Evolutionary conservation across 2,888 invertebrate species (phyloP), one percentile per base, ranked within the genome.

Genomic region (Orthonychiurus folsomi): DNA sequence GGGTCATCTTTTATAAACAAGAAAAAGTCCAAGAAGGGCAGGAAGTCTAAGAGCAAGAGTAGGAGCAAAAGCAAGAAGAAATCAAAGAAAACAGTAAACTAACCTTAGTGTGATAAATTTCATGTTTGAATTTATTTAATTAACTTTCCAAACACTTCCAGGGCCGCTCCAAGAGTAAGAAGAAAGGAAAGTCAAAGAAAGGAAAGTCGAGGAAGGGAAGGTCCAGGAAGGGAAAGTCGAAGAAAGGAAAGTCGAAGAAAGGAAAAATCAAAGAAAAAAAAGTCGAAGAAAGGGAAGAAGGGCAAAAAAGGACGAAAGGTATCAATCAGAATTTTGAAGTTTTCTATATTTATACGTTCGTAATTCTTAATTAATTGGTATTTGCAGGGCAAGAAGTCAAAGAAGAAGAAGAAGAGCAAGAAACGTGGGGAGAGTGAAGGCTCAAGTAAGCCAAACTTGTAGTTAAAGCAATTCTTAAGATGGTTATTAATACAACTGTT

Each of bases 61-160:
- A 56, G 56, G 24, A 56, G 25, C 21, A 37, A 37, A 37, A 37
- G 15, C 60, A 70, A 37, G 37, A 3, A 54, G 23, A 54, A 20
- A 24, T 12, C 3, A 12, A 20, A 54, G 25, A 21, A 54, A 54
- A 20, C 2, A 3, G 2, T 2, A 2, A 50, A 9, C 3, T 20
- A 2, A 50, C 12, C 9, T 3, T 3, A 3, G 12, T 50, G 2
- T 2, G 3, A 3, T 9, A 15, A 47, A 47, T 15, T 15, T 15
- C 48, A 47, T 47, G n/a, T n/a, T n/a, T n/a, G n/a, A n/a, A n/a
- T n/a, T n/a, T n/a, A n/a, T n/a, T n/a, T n/a, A n/a, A n/a, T n/a
- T n/a, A n/a, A n/a, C n/a, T n/a, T n/a, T n/a, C n/a, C n/a, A n/a
- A n/a, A n/a, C n/a, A n/a, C n/a, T 15, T 47, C n/a, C n/a, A n/a